Percentiles rank a stretch among this genome's conserved stretches.
Conservation (phyloP, 2,888 invertebrate genomes). For the Dysmachus trigonus region DNA sequence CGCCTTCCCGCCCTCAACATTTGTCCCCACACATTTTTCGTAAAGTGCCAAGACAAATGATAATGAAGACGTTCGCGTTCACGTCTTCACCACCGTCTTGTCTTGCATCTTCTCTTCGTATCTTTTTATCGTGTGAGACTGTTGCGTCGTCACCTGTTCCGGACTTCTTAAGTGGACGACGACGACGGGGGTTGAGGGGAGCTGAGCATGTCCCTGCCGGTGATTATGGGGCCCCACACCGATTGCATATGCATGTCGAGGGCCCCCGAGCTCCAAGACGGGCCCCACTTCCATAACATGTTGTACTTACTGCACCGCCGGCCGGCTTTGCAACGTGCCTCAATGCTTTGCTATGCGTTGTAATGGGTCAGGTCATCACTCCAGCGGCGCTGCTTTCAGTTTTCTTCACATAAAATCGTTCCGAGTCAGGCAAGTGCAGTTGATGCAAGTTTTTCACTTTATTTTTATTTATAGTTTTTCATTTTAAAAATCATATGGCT, state of each 20-base stretch:
- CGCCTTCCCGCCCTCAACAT: neutral
- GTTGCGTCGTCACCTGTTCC: neutral
- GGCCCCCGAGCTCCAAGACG: neutral
- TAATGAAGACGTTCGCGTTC: neutral
- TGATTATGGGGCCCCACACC: neutral
- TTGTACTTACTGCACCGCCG: neutral
- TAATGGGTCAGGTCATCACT: slow-evolving; percentile 8
- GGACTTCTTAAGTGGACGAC: neutral
- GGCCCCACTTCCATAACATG: neutral
- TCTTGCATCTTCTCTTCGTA: neutral
- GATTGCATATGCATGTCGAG: neutral
- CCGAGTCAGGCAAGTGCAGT: neutral
- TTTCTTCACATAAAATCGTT: neutral
- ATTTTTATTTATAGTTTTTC: neutral
- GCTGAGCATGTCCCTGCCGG: neutral
- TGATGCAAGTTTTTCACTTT: neutral
- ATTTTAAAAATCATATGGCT: slow-evolving; percentile 2
- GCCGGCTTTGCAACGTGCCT: neutral
- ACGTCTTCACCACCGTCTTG: neutral
- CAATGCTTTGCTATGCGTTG: neutral
- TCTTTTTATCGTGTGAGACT: neutral
- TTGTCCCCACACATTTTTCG: neutral
- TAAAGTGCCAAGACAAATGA: neutral
- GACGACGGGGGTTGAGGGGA: neutral
- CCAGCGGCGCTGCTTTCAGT: neutral